Conservation (phyloP, 1,140 invertebrate species). For the Orius laevigatus region DNA sequence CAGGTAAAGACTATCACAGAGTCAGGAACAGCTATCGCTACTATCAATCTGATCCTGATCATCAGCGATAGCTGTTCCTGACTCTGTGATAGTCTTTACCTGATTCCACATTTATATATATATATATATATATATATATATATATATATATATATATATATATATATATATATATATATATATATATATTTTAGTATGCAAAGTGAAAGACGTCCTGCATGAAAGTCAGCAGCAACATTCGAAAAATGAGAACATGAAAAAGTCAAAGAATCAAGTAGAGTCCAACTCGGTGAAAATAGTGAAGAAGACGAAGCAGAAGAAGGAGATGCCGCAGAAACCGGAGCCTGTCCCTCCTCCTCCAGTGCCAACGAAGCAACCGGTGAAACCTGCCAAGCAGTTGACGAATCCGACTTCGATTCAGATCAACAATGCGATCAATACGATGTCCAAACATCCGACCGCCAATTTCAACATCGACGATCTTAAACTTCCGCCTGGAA, state of each 20-base stretch:
- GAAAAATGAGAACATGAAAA: constrained; percentile 23
- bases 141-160: not conserved
- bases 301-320: constrained; percentile 21
- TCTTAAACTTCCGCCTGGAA: constrained; percentile 58
- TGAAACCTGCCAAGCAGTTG: constrained; percentile 12
- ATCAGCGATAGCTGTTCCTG: too few relatives aligned
- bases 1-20: too few relatives aligned
- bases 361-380: constrained; percentile 3
- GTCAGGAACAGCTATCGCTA: too few relatives aligned
- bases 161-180: constrained; percentile 2
- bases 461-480: constrained; percentile 36
- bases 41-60: too few relatives aligned
- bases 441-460: constrained; percentile 18
- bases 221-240: constrained; percentile 17
- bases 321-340: constrained; percentile 11
- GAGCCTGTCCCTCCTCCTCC: not conserved
- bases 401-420: constrained; percentile 23
- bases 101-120: not conserved
- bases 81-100: too few relatives aligned
- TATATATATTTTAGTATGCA: constrained; percentile 22
- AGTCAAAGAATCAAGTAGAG: constrained; percentile 16
- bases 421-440: constrained; percentile 23
- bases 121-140: constrained; percentile 7
- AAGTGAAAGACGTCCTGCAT: constrained; percentile 32
- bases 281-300: constrained; percentile 15